phyloP scores from a whole-genome alignment of 2,797 vertebrate species.

The Phoxinus dragarum region DNA sequence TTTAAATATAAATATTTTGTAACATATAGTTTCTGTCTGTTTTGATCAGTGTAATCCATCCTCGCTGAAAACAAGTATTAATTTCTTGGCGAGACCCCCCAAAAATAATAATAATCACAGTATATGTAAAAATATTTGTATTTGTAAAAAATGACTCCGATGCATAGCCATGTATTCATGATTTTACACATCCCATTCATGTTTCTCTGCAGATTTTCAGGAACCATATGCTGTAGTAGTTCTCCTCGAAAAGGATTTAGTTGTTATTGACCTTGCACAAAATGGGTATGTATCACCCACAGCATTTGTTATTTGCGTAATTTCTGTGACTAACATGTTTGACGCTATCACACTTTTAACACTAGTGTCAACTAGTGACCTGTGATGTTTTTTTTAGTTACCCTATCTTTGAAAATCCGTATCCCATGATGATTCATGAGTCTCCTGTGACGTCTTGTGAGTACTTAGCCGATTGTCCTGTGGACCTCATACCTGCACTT shows the following conservation, averaged over 20 bases:
- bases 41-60: not conserved
- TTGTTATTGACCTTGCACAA: slow-evolving; percentile 99
- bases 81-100: not conserved
- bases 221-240: slow-evolving; percentile 98
- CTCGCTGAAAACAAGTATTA: not conserved
- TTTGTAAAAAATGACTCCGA: not conserved
- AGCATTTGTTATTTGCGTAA: not conserved
- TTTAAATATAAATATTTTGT: not conserved
- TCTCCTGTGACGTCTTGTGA: slow-evolving; percentile 98
- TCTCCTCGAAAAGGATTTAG: slow-evolving; percentile 98
- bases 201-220: slow-evolving; percentile 88
- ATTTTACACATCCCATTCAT: slow-evolving; percentile 37
- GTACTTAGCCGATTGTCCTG: slow-evolving; percentile 97
- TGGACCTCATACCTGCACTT: slow-evolving; percentile 98
- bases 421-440: slow-evolving; percentile 96
- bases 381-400: slow-evolving; percentile 80
- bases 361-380: not conserved
- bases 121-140: not conserved
- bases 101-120: not conserved
- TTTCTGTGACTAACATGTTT: not conserved
- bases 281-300: slow-evolving; percentile 83
- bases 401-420: slow-evolving; percentile 99
- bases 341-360: not conserved
- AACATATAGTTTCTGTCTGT: not conserved
- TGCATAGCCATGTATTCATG: not conserved